phyloP scores from a whole-genome alignment of 2,888 invertebrate genomes.

The Acanthoscelides obtectus region DNA sequence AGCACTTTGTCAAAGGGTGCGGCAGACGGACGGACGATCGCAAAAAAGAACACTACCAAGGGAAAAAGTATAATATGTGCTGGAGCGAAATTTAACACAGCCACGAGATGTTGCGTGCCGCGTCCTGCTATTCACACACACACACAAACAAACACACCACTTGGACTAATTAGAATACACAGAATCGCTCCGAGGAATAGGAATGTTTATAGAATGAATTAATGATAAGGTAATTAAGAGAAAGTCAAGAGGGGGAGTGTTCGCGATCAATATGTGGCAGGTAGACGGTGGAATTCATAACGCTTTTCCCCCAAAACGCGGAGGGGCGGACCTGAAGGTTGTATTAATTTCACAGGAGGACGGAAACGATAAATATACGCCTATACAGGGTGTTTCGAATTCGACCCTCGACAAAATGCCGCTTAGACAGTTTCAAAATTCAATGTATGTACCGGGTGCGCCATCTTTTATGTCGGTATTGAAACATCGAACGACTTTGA shows the following conservation, averaged over 20 bases:
- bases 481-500: too few species aligned
- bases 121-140: background rate
- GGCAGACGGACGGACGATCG: background rate
- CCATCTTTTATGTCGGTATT: too few species aligned
- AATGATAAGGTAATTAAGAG: background rate
- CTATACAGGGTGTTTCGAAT: too few species aligned
- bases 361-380: too few species aligned
- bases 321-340: too few species aligned
- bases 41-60: background rate
- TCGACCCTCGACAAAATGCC: too few species aligned
- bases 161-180: background rate
- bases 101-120: background rate
- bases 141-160: background rate
- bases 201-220: background rate
- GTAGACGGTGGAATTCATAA: too few species aligned
- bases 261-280: background rate
- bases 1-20: background rate
- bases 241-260: background rate
- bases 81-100: background rate
- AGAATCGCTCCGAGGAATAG: background rate
- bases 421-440: too few species aligned
- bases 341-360: too few species aligned
- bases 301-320: too few species aligned
- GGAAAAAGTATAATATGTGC: background rate
- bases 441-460: too few species aligned